These are phyloP conservation scores for Gymnoscopelus microlampas DNA, from an alignment of 2,797 vertebrate genomes.

Conservation along the genomic window DNA sequence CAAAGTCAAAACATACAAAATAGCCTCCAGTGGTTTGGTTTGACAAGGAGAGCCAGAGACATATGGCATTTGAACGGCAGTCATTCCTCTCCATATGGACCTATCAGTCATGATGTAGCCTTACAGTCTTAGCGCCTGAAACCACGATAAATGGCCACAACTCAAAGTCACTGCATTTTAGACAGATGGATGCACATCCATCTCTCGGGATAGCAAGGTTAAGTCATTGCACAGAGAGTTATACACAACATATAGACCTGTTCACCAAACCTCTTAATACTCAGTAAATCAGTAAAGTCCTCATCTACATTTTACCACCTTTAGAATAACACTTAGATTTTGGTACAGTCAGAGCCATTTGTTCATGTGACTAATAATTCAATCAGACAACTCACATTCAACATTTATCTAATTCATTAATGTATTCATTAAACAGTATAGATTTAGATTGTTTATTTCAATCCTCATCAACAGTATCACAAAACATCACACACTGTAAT, in stretches of 20 bases:
- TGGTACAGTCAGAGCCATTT: no score
- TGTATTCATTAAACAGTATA: no score
- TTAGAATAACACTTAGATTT: no score
- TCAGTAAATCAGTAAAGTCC: no score
- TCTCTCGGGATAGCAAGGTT: slow-evolving; percentile 9
- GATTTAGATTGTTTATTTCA: no score
- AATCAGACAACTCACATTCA: no score
- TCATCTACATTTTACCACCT: no score
- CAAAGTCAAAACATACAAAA: neutral
- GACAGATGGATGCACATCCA: slow-evolving; percentile 27
- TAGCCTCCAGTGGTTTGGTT: slow-evolving; percentile 22
- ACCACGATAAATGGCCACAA: slow-evolving; percentile 45
- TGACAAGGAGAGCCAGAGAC: slow-evolving; percentile 31
- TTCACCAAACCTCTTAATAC: neutral
- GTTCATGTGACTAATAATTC: no score
- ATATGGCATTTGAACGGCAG: slow-evolving; percentile 56
- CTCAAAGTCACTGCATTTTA: slow-evolving; percentile 36
- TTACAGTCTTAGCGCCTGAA: slow-evolving; percentile 30
- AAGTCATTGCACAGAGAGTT: neutral
- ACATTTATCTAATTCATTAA: no score
- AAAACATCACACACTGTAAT: no score
- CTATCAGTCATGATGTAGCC: slow-evolving; percentile 37
- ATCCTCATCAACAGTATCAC: no score
- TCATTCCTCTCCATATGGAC: slow-evolving; percentile 51
- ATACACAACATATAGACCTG: neutral